These are phyloP conservation scores for Zaprionus tsacasi DNA, from an alignment of 1,140 invertebrate genomes.

Conservation along the genomic window DNA sequence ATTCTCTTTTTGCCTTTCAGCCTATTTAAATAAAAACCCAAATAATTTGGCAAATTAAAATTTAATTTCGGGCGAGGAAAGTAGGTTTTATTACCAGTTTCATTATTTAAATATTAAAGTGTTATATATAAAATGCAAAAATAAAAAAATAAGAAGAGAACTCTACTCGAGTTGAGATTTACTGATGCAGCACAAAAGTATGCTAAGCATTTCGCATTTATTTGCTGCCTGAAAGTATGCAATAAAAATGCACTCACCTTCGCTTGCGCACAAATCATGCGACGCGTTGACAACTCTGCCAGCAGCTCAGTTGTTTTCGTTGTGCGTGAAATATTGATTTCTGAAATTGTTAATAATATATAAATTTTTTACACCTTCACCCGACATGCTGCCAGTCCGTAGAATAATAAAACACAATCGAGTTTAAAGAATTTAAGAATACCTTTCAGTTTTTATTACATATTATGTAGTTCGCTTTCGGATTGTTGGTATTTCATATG, in stretches of 20 bases:
- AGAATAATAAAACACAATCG: constrained; percentile 30
- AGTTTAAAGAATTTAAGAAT: constrained; percentile 81
- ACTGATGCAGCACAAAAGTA: constrained; percentile 41
- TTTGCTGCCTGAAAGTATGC: constrained; percentile 26
- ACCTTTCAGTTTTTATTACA: constrained; percentile 77
- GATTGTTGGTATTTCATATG: constrained; percentile 33
- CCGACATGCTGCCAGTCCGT: neutral
- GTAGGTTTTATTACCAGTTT: no score
- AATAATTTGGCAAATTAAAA: neutral
- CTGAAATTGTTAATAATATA: neutral
- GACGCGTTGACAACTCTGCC: constrained; percentile 41
- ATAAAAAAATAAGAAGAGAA: no score
- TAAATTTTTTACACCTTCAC: neutral
- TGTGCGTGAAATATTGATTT: constrained; percentile 23
- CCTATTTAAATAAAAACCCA: neutral
- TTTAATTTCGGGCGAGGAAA: no score
- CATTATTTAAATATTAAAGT: neutral
- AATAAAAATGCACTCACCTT: constrained; percentile 27
- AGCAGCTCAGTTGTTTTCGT: constrained; percentile 13
- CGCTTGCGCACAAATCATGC: constrained; percentile 3
- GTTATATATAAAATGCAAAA: neutral
- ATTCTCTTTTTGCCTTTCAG: neutral
- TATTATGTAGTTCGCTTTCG: constrained; percentile 55
- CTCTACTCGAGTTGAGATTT: neutral
- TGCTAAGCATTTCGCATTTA: constrained; percentile 25